Percentiles rank a stretch among this genome's conserved stretches.
These are phyloP conservation scores for Oryzias woworae DNA, from an alignment of 2,113 vertebrate genomes.

Conservation along the genomic window DNA sequence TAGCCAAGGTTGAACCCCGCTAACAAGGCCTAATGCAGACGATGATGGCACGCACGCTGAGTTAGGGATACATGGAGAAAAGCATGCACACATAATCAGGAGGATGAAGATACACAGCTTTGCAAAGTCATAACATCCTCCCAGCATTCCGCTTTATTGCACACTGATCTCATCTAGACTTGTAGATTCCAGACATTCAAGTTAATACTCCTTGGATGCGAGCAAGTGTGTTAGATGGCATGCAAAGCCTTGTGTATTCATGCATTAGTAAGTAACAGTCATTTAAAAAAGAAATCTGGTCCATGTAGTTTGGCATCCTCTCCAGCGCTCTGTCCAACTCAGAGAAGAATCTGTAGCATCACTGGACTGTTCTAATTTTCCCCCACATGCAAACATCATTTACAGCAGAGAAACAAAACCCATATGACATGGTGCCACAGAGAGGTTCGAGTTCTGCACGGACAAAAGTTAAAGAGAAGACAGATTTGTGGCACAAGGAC, in stretches of 20 bases:
- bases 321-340: neutral
- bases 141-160: conserved; percentile 11
- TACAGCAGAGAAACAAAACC: neutral
- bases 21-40: neutral
- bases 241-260: neutral
- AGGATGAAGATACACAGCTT: conserved; percentile 20
- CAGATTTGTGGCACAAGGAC: conserved; percentile 2
- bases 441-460: conserved; percentile 6
- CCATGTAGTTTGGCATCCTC: conserved; percentile 8
- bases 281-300: conserved; percentile 20
- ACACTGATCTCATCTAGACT: conserved; percentile 38
- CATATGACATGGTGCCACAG: neutral
- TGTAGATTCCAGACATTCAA: conserved; percentile 2
- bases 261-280: neutral
- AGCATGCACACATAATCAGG: conserved; percentile 4
- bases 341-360: conserved; percentile 25
- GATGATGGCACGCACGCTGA: neutral
- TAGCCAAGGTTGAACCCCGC: neutral
- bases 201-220: neutral
- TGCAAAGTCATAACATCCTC: conserved; percentile 33
- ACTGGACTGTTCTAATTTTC: conserved; percentile 15
- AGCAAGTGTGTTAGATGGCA: neutral
- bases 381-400: neutral
- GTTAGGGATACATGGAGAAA: conserved; percentile 2
- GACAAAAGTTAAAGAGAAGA: neutral